Conservation (phyloP, 2,888 invertebrate species). For the Diaperis boleti region DNA sequence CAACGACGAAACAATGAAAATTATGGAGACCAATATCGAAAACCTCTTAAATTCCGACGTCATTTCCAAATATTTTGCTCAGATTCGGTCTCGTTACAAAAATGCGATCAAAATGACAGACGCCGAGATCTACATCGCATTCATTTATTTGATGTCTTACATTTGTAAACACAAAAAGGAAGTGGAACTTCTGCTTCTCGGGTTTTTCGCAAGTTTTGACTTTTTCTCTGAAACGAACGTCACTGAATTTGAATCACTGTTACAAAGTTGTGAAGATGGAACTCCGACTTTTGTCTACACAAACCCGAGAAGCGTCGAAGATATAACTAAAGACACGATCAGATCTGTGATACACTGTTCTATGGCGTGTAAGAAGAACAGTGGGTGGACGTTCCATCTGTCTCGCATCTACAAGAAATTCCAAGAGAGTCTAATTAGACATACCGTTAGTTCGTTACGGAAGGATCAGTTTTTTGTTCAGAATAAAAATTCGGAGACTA, state of each 20-base stretch:
- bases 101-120: constrained; percentile 24
- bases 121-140: constrained; percentile 46
- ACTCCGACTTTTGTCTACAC: constrained; percentile 52
- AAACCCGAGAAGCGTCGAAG: constrained; percentile 65
- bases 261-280: constrained; percentile 34
- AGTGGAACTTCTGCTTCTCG: constrained; percentile 48
- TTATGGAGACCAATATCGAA: constrained; percentile 35
- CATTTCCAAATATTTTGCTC: constrained; percentile 48
- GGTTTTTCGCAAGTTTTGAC: constrained; percentile 49
- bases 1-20: constrained; percentile 28
- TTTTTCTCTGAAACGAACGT: constrained; percentile 48
- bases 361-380: constrained; percentile 68
- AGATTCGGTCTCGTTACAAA: constrained; percentile 32
- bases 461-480: constrained; percentile 71
- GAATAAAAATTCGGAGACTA: constrained; percentile 48
- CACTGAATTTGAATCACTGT: constrained; percentile 26
- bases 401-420: constrained; percentile 80
- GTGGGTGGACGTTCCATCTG: constrained; percentile 74
- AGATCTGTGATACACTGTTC: constrained; percentile 76
- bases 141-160: constrained; percentile 52
- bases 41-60: constrained; percentile 48
- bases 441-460: constrained; percentile 72
- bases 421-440: constrained; percentile 73
- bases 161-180: constrained; percentile 48
- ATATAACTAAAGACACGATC: constrained; percentile 70